Evolutionary conservation across 2,888 invertebrate species (phyloP).

Genomic region (Celastrina argiolus): DNA sequence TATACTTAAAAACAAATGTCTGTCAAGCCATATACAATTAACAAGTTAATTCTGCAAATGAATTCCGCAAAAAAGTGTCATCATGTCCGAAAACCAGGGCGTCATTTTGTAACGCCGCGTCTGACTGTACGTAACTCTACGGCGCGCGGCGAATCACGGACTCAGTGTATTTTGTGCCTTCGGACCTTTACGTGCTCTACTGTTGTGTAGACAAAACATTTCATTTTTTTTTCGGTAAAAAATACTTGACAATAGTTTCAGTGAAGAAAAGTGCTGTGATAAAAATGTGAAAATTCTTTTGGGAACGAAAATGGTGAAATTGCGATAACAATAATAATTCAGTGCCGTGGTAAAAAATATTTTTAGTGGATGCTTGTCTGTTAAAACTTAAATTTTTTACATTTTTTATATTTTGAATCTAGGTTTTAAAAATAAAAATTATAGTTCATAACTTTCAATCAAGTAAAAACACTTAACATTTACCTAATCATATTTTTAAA

Average conservation of each 20-base stretch:
- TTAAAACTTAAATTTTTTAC: neutral
- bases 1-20: too few species aligned
- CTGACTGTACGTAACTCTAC: conserved; percentile 56
- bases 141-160: conserved; percentile 59
- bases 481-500: too few species aligned
- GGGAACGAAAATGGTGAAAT: neutral
- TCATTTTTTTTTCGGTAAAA: neutral
- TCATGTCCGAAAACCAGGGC: conserved; percentile 26
- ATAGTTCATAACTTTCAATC: too few species aligned
- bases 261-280: neutral
- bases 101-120: conserved; percentile 42
- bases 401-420: neutral
- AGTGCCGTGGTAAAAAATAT: neutral
- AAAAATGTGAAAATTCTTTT: neutral
- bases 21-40: neutral
- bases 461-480: too few species aligned
- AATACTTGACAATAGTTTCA: neutral
- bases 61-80: conserved; percentile 15
- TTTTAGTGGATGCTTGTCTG: neutral
- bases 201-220: conserved; percentile 19
- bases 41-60: conserved; percentile 10
- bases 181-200: conserved; percentile 64
- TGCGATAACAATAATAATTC: too few species aligned
- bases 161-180: conserved; percentile 68
- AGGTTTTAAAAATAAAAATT: neutral